Evolutionary conservation across 1,140 invertebrate genomes (phyloP).

Genomic region (Pantala flavescens): DNA sequence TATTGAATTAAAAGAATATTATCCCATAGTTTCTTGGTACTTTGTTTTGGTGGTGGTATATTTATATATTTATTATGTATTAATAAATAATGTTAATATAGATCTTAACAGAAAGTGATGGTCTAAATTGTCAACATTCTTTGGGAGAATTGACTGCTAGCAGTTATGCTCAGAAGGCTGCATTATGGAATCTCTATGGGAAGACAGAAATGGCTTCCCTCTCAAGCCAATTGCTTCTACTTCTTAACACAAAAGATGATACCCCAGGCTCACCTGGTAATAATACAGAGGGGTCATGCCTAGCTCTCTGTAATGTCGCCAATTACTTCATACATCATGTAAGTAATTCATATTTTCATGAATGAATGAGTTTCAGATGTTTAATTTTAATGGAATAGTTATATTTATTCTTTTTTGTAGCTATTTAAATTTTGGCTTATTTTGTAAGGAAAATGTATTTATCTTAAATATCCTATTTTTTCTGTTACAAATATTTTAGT

Average conservation of each 20-base stretch:
- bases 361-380: neutral
- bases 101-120: slow-evolving; percentile 70
- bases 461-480: too few relatives aligned
- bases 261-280: slow-evolving; percentile 43
- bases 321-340: slow-evolving; percentile 47
- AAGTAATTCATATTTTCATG: slow-evolving; percentile 20
- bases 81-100: too few relatives aligned
- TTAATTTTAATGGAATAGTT: neutral
- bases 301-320: slow-evolving; percentile 58
- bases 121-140: slow-evolving; percentile 73
- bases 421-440: neutral
- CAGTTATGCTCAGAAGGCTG: slow-evolving; percentile 65
- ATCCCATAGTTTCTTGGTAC: too few relatives aligned
- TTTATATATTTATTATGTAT: too few relatives aligned
- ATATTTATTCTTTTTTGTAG: slow-evolving; percentile 8
- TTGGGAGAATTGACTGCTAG: slow-evolving; percentile 68
- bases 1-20: too few relatives aligned
- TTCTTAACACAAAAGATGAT: slow-evolving; percentile 53
- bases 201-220: slow-evolving; percentile 70
- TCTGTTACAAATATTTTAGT: too few relatives aligned
- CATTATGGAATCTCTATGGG: slow-evolving; percentile 77
- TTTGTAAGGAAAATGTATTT: too few relatives aligned
- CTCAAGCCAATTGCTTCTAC: slow-evolving; percentile 63
- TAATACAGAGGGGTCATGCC: slow-evolving; percentile 56
- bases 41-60: too few relatives aligned